These are phyloP conservation scores for Danaus melanippus DNA, from an alignment of 1,140 invertebrate genomes.

Conservation along the genomic window DNA sequence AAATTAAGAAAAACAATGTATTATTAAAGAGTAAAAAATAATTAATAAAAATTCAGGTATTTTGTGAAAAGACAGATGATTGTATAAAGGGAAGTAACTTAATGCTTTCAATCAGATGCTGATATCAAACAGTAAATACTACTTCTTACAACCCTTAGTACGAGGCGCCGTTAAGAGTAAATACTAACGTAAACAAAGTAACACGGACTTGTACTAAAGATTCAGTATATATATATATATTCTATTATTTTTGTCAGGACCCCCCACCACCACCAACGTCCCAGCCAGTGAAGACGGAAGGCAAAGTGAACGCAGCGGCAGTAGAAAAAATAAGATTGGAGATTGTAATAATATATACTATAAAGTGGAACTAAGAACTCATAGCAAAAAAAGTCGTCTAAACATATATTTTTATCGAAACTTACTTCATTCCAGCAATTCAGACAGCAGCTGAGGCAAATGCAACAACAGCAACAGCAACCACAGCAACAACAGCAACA, in stretches of 20 bases:
- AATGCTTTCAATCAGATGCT: too few relatives aligned
- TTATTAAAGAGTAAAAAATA: too few relatives aligned
- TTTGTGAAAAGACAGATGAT: too few relatives aligned
- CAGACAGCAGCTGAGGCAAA: constrained; percentile 32
- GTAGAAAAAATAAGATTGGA: constrained; percentile 56
- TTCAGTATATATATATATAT: too few relatives aligned
- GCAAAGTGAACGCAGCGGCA: constrained; percentile 45
- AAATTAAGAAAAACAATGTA: too few relatives aligned
- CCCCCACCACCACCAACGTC: constrained; percentile 27
- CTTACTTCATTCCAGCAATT: constrained; percentile 32
- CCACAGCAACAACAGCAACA: constrained; percentile 25
- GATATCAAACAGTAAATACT: too few relatives aligned
- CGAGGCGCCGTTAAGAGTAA: constrained; percentile 1
- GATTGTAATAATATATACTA: constrained; percentile 4
- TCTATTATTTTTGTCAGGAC: constrained; percentile 11
- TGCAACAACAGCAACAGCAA: constrained; percentile 18
- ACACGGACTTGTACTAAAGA: too few relatives aligned
- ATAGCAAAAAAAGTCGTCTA: not conserved
- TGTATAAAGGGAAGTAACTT: too few relatives aligned
- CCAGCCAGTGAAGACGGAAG: constrained; percentile 39
- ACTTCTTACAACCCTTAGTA: too few relatives aligned
- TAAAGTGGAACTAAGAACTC: too few relatives aligned
- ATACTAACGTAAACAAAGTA: constrained; percentile 28
- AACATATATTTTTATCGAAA: not conserved
- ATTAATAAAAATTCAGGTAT: too few relatives aligned